These are phyloP conservation scores for Lophura swinhoii DNA, from an alignment of 2,797 vertebrate genomes.

Conservation along the genomic window DNA sequence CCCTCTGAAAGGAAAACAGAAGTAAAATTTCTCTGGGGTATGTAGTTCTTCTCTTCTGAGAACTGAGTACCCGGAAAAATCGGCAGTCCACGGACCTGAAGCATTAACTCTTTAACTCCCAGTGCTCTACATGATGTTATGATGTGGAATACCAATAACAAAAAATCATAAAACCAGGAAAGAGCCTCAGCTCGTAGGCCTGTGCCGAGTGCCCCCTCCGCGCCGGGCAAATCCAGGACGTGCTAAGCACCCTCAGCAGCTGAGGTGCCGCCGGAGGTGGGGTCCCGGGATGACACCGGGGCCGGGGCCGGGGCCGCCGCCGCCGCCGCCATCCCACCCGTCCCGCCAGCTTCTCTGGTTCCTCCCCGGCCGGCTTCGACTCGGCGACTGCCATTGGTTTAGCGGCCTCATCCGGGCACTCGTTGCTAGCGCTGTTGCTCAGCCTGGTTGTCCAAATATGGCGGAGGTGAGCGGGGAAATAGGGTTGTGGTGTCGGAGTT, in stretches of 20 bases:
- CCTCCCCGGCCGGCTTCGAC: neutral
- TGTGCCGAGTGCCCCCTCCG: neutral
- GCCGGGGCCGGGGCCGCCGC: neutral
- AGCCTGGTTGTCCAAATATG: constrained; percentile 95
- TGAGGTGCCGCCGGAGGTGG: constrained; percentile 48
- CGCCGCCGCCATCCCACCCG: neutral
- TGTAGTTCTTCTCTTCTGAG: too few relatives aligned
- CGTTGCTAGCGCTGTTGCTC: constrained; percentile 83
- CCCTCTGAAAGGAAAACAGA: too few relatives aligned
- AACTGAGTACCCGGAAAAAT: too few relatives aligned
- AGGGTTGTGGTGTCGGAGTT: constrained; percentile 81
- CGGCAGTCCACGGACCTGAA: too few relatives aligned
- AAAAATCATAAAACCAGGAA: too few relatives aligned
- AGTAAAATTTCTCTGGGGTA: too few relatives aligned
- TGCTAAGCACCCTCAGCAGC: constrained; percentile 43
- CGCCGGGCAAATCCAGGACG: neutral
- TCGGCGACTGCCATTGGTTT: constrained; percentile 85
- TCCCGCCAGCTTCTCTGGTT: neutral
- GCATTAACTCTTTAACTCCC: too few relatives aligned
- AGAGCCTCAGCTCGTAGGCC: too few relatives aligned
- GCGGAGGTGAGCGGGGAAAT: constrained; percentile 98
- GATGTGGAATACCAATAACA: too few relatives aligned
- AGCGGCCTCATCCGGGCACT: constrained; percentile 90
- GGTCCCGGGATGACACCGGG: neutral
- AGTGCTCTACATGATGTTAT: too few relatives aligned